Percentiles rank a stretch among this genome's conserved stretches.
Evolutionary conservation across 1,140 invertebrate genomes (phyloP).

Genomic region (Agraylea sexmaculata): DNA sequence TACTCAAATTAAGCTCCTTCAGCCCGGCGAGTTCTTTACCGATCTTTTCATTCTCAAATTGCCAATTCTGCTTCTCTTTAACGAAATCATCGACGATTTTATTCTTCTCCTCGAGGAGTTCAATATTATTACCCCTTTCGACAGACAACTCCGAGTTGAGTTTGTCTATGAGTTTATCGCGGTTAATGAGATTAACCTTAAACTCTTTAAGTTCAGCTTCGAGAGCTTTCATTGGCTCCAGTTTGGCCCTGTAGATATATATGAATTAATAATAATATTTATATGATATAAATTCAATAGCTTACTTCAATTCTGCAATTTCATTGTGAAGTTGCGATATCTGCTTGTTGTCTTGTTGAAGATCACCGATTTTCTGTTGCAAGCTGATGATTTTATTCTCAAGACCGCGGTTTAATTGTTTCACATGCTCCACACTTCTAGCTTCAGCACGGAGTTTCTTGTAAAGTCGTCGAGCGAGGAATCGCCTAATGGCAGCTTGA

Average conservation of each 20-base stretch:
- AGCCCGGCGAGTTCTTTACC: conserved; percentile 51
- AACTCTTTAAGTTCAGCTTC: conserved; percentile 63
- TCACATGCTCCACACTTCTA: conserved; percentile 86
- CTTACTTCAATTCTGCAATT: conserved; percentile 51
- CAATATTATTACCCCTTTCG: conserved; percentile 67
- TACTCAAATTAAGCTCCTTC: conserved; percentile 53
- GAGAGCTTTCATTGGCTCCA: conserved; percentile 53
- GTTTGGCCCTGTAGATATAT: conserved; percentile 41
- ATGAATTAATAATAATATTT: conserved; percentile 2
- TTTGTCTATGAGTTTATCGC: conserved; percentile 44
- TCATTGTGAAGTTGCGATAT: conserved; percentile 55
- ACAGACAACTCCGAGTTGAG: conserved; percentile 45
- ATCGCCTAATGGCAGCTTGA: conserved; percentile 66
- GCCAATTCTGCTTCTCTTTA: conserved; percentile 42
- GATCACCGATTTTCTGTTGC: conserved; percentile 81
- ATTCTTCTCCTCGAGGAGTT: conserved; percentile 55
- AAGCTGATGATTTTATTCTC: conserved; percentile 97
- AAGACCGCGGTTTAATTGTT: conserved; percentile 88
- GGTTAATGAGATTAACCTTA: conserved; percentile 43
- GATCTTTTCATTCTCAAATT: conserved; percentile 51
- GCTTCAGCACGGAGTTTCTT: conserved; percentile 80
- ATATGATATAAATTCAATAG: conserved; percentile 8
- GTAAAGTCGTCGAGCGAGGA: conserved; percentile 67
- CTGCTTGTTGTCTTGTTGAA: conserved; percentile 58
- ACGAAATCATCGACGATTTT: conserved; percentile 46